Conservation (phyloP, 2,113 vertebrate species). For the Ceratotherium simum region DNA sequence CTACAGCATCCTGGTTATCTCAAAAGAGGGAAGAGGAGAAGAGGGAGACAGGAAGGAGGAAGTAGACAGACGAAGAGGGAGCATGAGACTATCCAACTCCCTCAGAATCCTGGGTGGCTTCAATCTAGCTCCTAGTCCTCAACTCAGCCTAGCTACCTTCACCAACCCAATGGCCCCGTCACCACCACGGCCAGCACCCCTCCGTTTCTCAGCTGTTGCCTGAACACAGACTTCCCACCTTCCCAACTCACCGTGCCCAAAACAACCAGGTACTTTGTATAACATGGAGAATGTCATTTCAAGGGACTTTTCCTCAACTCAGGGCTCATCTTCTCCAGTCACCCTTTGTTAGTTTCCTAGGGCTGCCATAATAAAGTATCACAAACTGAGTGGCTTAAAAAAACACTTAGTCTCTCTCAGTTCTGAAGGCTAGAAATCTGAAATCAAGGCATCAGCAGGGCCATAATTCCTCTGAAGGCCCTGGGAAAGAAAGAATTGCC, state of each 20-base stretch:
- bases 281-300: background rate
- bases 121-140: background rate
- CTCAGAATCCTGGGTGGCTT: background rate
- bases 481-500: background rate
- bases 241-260: background rate
- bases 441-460: background rate
- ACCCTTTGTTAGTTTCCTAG: background rate
- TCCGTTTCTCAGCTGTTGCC: accelerated
- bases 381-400: background rate
- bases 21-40: background rate
- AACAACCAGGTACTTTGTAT: background rate
- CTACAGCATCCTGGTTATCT: background rate
- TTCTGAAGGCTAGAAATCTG: background rate
- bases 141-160: background rate
- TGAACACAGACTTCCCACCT: background rate
- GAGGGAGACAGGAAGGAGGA: background rate
- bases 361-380: background rate
- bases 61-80: background rate
- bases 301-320: background rate
- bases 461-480: background rate
- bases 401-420: background rate
- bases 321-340: background rate
- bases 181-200: background rate
- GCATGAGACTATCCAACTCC: background rate
- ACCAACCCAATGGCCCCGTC: background rate